phyloP scores from a whole-genome alignment of 2,888 invertebrate genomes.

The Diadegma fenestrale region DNA sequence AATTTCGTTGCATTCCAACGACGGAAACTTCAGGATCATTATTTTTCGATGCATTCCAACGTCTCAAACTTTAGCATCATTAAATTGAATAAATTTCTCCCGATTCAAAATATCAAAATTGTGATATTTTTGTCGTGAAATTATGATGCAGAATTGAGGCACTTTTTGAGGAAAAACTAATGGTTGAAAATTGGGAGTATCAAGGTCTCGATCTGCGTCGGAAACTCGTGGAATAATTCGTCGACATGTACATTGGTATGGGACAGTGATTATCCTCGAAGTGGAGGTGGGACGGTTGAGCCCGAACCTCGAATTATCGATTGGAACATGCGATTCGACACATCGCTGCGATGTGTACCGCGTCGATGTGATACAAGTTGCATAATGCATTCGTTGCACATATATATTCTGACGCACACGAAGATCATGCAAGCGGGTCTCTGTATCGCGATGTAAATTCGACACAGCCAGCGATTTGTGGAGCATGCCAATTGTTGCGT shows the following conservation, averaged over 20 bases:
- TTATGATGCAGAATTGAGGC: no score
- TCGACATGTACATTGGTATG: not conserved
- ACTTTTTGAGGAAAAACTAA: not conserved
- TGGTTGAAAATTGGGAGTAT: not conserved
- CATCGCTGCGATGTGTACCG: constrained; percentile 46
- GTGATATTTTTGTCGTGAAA: not conserved
- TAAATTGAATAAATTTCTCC: no score
- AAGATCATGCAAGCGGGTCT: no score
- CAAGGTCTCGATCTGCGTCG: constrained; percentile 3
- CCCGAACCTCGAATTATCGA: constrained; percentile 61
- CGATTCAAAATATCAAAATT: no score
- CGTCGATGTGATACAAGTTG: constrained; percentile 35
- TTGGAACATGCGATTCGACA: constrained; percentile 62
- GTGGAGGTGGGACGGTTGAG: constrained; percentile 24
- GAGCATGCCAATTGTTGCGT: not conserved
- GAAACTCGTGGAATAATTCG: not conserved
- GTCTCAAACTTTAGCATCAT: no score
- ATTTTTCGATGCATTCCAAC: no score
- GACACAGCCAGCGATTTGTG: not conserved
- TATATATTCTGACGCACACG: not conserved
- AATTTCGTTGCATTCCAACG: no score
- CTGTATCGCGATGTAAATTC: not conserved
- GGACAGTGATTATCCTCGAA: constrained; percentile 25
- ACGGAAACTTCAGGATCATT: no score
- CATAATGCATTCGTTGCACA: constrained; percentile 25